Evolutionary conservation across 2,113 vertebrate genomes (phyloP).

Genomic region (Physeter macrocephalus): DNA sequence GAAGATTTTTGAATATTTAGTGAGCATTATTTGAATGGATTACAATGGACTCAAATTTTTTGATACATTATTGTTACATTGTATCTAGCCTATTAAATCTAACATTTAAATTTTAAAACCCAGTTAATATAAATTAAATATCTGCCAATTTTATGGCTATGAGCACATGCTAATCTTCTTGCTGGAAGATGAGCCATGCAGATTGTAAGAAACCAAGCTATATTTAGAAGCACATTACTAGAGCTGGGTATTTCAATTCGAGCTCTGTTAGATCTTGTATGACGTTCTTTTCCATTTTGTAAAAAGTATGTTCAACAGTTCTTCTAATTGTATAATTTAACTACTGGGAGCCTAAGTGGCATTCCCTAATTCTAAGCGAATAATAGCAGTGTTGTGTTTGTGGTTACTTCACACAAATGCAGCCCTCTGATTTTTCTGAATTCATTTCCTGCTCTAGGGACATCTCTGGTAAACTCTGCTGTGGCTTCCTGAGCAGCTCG

Average conservation of each 20-base stretch:
- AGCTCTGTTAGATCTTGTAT: constrained; percentile 30
- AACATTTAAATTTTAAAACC: constrained; percentile 64
- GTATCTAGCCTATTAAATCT: constrained; percentile 70
- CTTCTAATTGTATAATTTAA: constrained; percentile 32
- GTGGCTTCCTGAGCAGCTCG: background rate
- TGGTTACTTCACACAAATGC: background rate
- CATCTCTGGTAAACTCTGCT: background rate
- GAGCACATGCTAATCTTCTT: constrained; percentile 65
- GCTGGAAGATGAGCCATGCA: constrained; percentile 59
- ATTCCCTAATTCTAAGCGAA: background rate
- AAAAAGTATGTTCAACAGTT: constrained; percentile 14
- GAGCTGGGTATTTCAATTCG: constrained; percentile 42
- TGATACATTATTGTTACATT: constrained; percentile 61
- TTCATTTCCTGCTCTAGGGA: background rate
- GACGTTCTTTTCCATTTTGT: constrained; percentile 29
- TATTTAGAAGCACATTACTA: constrained; percentile 65
- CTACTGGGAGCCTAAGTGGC: background rate
- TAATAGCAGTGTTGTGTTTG: background rate
- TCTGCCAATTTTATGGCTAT: constrained; percentile 68
- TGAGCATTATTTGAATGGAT: constrained; percentile 63
- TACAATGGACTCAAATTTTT: constrained; percentile 63
- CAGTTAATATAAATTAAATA: constrained; percentile 68
- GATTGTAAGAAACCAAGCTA: constrained; percentile 47
- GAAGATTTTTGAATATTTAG: constrained; percentile 48
- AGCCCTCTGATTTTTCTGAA: background rate